A percentile compares a stretch with the other conserved stretches of the same genome.
phyloP scores from a whole-genome alignment of 2,888 invertebrate species.

The Patella caerulea region DNA sequence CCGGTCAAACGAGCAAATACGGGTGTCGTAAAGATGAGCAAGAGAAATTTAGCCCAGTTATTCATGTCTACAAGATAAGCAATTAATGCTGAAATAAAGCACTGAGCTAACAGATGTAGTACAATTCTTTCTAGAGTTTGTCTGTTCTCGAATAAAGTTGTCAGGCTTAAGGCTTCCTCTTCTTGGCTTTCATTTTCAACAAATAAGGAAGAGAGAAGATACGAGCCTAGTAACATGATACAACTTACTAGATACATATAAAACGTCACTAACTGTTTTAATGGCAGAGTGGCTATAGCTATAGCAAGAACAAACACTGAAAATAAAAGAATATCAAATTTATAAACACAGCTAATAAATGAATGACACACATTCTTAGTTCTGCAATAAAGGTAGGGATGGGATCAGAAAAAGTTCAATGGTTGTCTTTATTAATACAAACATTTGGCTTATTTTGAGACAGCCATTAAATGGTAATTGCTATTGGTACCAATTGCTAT shows the following conservation, averaged over 20 bases:
- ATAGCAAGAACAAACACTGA: slow-evolving; percentile 73
- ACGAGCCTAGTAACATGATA: slow-evolving; percentile 71
- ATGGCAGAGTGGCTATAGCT: slow-evolving; percentile 73
- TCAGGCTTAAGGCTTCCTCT: slow-evolving; percentile 28
- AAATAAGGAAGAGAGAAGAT: slow-evolving; percentile 72
- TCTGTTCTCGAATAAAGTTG: slow-evolving; percentile 52
- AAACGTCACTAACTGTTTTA: slow-evolving; percentile 72
- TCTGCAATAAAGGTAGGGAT: not conserved
- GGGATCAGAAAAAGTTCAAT: not conserved
- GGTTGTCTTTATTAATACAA: not conserved
- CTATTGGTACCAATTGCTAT: too few relatives aligned
- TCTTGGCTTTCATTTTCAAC: slow-evolving; percentile 63
- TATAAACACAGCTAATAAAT: not conserved
- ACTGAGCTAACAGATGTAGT: slow-evolving; percentile 67
- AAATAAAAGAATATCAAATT: slow-evolving; percentile 29
- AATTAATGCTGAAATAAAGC: slow-evolving; percentile 66
- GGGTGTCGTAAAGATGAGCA: slow-evolving; percentile 73
- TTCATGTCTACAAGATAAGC: slow-evolving; percentile 71
- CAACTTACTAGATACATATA: slow-evolving; percentile 74
- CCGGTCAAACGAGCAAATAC: slow-evolving; percentile 73
- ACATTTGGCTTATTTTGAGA: too few relatives aligned
- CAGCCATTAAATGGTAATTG: too few relatives aligned
- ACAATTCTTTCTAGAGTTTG: slow-evolving; percentile 64
- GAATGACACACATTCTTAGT: not conserved
- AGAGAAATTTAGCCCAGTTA: slow-evolving; percentile 65